These are phyloP conservation scores for Malachius bipustulatus DNA, from an alignment of 2,888 invertebrate genomes.

Conservation along the genomic window DNA sequence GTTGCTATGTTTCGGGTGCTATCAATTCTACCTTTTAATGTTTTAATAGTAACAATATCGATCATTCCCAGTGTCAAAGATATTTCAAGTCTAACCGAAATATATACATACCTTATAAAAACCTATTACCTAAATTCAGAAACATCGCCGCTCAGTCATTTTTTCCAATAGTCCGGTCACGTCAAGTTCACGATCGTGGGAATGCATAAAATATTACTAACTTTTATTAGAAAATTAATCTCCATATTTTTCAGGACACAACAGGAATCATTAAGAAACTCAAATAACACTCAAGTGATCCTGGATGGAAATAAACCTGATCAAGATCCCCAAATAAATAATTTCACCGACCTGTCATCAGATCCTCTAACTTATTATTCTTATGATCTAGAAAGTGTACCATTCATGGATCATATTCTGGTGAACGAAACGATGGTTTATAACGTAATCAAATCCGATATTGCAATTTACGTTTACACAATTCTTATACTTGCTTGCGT, in stretches of 20 bases:
- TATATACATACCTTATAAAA: no score
- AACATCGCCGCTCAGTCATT: no score
- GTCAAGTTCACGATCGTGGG: no score
- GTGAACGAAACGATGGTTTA: constrained; percentile 13
- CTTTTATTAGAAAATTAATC: no score
- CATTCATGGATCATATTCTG: constrained; percentile 5
- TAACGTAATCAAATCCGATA: constrained; percentile 18
- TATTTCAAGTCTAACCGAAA: no score
- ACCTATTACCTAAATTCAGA: no score
- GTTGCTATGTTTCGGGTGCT: no score
- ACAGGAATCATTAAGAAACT: constrained; percentile 24
- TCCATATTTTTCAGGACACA: constrained; percentile 24
- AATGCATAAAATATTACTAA: no score
- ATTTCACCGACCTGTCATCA: background rate
- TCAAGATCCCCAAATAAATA: background rate
- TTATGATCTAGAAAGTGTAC: constrained; percentile 8
- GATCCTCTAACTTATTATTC: constrained; percentile 7
- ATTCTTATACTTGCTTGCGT: constrained; percentile 44
- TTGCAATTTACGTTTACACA: constrained; percentile 41
- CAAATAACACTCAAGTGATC: constrained; percentile 9
- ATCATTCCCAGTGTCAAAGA: no score
- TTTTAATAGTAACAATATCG: no score
- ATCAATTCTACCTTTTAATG: no score
- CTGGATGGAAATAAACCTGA: background rate
- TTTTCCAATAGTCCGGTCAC: no score